Conservation (phyloP, 2,113 vertebrate species). For the Mus spicilegus region DNA sequence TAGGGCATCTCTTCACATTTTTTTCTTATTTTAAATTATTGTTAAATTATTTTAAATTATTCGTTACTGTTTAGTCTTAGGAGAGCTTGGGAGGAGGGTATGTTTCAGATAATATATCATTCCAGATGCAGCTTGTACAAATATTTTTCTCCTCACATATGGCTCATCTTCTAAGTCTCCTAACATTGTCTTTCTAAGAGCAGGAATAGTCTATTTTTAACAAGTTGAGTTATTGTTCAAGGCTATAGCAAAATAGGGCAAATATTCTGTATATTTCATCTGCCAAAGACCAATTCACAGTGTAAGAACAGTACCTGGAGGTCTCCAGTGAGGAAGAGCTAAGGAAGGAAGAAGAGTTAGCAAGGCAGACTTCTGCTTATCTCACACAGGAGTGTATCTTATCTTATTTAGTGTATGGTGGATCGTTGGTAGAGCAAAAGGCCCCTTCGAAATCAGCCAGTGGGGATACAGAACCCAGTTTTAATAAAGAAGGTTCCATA, state of each 20-base stretch:
- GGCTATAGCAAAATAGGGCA: background rate
- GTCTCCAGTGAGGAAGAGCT: background rate
- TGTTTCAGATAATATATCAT: background rate
- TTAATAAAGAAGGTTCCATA: slow-evolving; percentile 81
- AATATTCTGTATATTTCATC: background rate
- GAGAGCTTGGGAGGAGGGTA: background rate
- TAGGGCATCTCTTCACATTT: background rate
- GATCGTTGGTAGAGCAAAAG: background rate
- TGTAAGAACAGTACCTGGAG: background rate
- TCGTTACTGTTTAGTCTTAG: slow-evolving; percentile 3
- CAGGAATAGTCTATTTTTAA: background rate
- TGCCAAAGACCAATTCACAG: background rate
- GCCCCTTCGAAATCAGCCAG: slow-evolving; percentile 17
- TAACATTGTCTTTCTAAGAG: background rate
- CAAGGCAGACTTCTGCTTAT: background rate
- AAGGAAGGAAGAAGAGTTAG: background rate
- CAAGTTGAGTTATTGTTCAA: background rate
- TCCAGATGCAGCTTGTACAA: background rate
- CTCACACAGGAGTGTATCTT: background rate
- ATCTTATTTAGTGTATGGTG: background rate
- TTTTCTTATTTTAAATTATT: background rate
- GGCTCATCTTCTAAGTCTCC: background rate
- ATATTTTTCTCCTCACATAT: background rate
- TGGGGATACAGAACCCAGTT: slow-evolving; percentile 42
- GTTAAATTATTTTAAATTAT: background rate